phyloP scores from a whole-genome alignment of 2,113 vertebrate genomes.

The Pitta sordida region DNA sequence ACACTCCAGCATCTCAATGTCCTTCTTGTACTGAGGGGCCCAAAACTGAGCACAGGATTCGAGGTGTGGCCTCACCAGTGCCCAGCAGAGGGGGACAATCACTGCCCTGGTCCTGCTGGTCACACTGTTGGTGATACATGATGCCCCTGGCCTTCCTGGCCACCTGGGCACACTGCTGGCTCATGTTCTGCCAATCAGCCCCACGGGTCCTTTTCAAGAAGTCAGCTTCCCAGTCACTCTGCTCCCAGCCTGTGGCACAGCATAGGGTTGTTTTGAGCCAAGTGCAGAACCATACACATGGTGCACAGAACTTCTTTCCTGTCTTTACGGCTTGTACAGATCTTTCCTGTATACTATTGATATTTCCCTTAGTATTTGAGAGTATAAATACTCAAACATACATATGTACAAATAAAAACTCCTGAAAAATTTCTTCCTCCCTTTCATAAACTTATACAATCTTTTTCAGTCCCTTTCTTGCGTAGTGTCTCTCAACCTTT shows the following conservation, averaged over 20 bases:
- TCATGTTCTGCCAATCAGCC: background rate
- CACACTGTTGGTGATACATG: background rate
- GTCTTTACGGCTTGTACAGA: background rate
- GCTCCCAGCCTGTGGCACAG: background rate
- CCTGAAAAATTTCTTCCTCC: background rate
- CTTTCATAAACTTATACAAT: background rate
- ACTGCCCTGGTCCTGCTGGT: background rate
- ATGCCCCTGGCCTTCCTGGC: background rate
- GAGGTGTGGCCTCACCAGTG: background rate
- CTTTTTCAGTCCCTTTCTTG: background rate
- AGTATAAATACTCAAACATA: background rate
- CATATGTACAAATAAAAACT: background rate
- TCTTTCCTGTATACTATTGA: background rate
- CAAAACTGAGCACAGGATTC: background rate
- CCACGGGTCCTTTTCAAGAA: fast-evolving
- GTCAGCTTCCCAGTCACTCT: background rate
- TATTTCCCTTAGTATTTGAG: background rate
- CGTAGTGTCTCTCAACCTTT: background rate
- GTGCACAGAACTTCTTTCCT: background rate
- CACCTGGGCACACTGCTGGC: no score
- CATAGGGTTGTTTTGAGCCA: background rate
- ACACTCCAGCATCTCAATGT: fast-evolving
- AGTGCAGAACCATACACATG: background rate
- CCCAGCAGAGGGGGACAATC: background rate
- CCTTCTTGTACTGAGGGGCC: background rate